Evolutionary conservation across 2,797 vertebrate genomes (phyloP).

Genomic region (Gymnothorax reevesii): DNA sequence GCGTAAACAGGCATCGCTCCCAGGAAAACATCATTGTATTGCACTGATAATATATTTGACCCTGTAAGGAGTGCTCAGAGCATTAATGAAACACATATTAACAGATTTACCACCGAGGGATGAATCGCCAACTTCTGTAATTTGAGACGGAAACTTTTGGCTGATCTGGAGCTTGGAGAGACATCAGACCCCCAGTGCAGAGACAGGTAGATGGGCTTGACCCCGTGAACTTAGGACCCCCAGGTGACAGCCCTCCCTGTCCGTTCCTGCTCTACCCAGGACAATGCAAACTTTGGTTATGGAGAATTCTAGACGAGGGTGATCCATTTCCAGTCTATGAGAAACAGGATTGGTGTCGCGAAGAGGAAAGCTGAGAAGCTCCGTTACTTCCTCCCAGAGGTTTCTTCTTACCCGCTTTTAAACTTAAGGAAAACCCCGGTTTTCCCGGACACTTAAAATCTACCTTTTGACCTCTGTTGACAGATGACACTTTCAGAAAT

Average conservation of each 20-base stretch:
- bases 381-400: neutral
- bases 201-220: neutral
- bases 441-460: conserved; percentile 17
- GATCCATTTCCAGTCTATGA: neutral
- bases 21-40: neutral
- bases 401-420: conserved; percentile 18
- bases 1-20: neutral
- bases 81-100: neutral
- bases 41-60: neutral
- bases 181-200: neutral
- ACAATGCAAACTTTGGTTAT: conserved; percentile 11
- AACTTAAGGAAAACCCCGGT: neutral
- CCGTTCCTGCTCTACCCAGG: neutral
- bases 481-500: conserved; percentile 9
- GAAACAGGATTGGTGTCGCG: neutral
- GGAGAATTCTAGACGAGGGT: neutral
- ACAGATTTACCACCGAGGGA: neutral
- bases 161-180: neutral
- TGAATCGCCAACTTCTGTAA: neutral
- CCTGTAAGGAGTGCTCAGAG: neutral
- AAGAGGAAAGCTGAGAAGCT: conserved; percentile 11
- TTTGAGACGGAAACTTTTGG: neutral
- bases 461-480: conserved; percentile 32
- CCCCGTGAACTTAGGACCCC: conserved; percentile 23
- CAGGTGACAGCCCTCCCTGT: conserved; percentile 8